Evolutionary conservation across 2,888 invertebrate genomes (phyloP), one percentile per base, ranked within the genome.

Genomic region (Noctua comes): DNA sequence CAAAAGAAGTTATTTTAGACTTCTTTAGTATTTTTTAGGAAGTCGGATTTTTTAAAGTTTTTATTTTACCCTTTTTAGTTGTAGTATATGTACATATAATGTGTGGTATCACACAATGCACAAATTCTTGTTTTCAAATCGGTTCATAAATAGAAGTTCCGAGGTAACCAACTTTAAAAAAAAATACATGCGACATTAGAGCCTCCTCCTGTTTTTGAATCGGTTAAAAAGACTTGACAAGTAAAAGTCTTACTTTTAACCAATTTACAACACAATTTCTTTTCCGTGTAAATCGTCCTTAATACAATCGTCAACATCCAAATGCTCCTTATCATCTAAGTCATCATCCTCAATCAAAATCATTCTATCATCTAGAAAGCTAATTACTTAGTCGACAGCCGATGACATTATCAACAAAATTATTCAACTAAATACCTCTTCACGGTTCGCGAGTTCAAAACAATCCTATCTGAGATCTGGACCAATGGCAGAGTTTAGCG

Each of bases 371-470:
- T 78, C 78, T 77, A 83, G 83, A 89, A 88, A 88, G 85, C 79
- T 84, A 90, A 88, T 83, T 81, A 83, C 73, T 18, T 73, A 48
- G 82, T 82, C 62, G 85, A 87, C 86, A 82, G 80, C 65, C 74
- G 90, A 88, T 84, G 92, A 92, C 92, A 90, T 82, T 91, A 92
- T 92, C 90, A 77, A 18, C 66, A 51, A 85, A 86, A 88, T 88
- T 88, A 88, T 90, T 86, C 82, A 87, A 85, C 78, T 86, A 77
- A 82, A 83, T 80, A 83, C 76, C 75, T 82, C 75, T 83, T 81
- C 83, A 84, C 73, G 89, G 83, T 88, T 86, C 77, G 71, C 76
- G 75, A 65, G 51, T 59, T 65, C 43, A 74, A 89, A 88, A 89
- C 88, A 89, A 89, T 88, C 71, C 68, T 89, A 88, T 88, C 88